Percentiles rank a stretch among this genome's conserved stretches.
phyloP scores from a whole-genome alignment of 2,888 invertebrate species.

The Rhaphigaster nebulosa region DNA sequence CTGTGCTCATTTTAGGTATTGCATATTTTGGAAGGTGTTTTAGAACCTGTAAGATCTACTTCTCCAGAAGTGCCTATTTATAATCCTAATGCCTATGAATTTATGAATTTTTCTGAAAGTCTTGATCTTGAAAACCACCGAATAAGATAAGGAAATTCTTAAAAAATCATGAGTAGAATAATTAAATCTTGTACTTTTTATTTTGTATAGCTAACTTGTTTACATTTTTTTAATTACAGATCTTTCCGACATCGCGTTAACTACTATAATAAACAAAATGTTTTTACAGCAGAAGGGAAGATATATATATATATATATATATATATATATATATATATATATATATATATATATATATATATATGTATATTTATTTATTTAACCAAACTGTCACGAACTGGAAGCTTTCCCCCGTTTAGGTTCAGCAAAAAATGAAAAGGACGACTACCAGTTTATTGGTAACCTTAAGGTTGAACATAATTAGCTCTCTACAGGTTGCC shows the following conservation, averaged over 20 bases:
- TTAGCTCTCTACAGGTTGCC: background rate
- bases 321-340: too few species aligned
- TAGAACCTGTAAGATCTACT: slow-evolving; percentile 79
- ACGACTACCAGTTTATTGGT: background rate
- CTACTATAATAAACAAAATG: slow-evolving; percentile 79
- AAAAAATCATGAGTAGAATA: background rate
- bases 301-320: too few species aligned
- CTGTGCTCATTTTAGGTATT: slow-evolving; percentile 74
- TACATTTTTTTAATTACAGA: slow-evolving; percentile 70
- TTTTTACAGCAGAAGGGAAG: slow-evolving; percentile 84
- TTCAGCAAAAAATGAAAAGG: too few species aligned
- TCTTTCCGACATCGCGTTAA: slow-evolving; percentile 82
- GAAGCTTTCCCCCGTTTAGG: too few species aligned
- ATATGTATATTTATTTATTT: too few species aligned
- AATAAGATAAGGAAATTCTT: slow-evolving; percentile 74
- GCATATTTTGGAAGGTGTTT: slow-evolving; percentile 89
- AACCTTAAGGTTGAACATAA: background rate
- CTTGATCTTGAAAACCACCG: slow-evolving; percentile 81
- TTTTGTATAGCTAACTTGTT: background rate
- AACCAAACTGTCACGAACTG: too few species aligned
- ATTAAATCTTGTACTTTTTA: background rate
- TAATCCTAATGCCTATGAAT: slow-evolving; percentile 86
- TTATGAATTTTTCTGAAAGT: slow-evolving; percentile 82
- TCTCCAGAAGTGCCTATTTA: slow-evolving; percentile 76
- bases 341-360: too few species aligned